These are phyloP conservation scores for Heliconius himera DNA, from an alignment of 1,140 invertebrate genomes.

Conservation along the genomic window DNA sequence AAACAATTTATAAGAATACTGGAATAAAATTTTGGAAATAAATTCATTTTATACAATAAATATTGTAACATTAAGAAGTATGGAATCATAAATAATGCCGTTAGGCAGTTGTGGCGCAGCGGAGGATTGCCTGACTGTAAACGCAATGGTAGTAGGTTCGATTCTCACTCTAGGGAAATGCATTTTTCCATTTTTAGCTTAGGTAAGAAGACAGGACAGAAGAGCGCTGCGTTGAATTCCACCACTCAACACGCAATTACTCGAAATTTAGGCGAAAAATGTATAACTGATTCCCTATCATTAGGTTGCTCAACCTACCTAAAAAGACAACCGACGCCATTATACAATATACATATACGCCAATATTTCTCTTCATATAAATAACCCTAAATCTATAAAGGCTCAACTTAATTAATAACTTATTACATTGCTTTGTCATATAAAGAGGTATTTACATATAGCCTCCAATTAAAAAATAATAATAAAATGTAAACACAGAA, in stretches of 20 bases:
- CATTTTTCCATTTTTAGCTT: no score
- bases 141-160: no score
- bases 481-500: constrained; percentile 66
- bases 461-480: constrained; percentile 64
- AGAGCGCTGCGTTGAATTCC: no score
- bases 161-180: no score
- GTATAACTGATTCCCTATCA: no score
- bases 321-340: background rate
- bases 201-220: no score
- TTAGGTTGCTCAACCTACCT: background rate
- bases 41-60: background rate
- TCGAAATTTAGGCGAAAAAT: no score
- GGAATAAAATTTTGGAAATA: constrained; percentile 10
- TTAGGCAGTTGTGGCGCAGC: no score
- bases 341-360: background rate
- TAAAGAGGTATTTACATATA: constrained; percentile 72
- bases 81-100: background rate
- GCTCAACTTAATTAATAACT: constrained; percentile 25
- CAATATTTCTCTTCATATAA: constrained; percentile 4
- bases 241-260: no score
- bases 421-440: constrained; percentile 15
- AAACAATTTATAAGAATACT: background rate
- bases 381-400: background rate
- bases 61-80: background rate
- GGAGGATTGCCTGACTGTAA: no score